A percentile compares a stretch with the other conserved stretches of the same genome.
Conservation (phyloP, 2,888 invertebrate species). For the Hecatera dysodea region DNA sequence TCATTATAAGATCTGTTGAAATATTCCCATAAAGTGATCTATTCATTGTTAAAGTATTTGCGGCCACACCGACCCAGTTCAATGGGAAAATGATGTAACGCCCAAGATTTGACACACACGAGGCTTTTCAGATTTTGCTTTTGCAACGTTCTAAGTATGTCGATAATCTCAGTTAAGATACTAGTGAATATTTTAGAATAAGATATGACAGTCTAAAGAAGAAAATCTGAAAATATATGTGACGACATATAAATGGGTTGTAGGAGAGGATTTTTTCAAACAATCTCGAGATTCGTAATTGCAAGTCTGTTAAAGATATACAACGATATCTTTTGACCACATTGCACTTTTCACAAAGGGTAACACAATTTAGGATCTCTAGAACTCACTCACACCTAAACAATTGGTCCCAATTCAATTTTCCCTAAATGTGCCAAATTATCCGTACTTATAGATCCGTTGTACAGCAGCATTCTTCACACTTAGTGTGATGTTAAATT, state of each 20-base stretch:
- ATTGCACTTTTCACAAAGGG: not conserved
- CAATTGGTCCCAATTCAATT: not conserved
- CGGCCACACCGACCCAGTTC: constrained; percentile 60
- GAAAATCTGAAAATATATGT: not conserved
- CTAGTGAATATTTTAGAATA: not conserved
- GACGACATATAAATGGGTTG: not conserved
- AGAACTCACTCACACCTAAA: no score
- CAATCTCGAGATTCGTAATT: not conserved
- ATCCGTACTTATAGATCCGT: not conserved
- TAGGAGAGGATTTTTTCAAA: not conserved
- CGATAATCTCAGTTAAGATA: not conserved
- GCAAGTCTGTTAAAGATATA: not conserved
- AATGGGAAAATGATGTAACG: constrained; percentile 64
- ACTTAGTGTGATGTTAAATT: not conserved
- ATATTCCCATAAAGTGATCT: constrained; percentile 46
- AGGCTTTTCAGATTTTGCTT: constrained; percentile 14
- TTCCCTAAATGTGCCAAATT: not conserved
- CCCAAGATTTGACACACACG: constrained; percentile 36
- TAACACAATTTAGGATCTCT: not conserved
- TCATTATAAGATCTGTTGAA: constrained; percentile 26
- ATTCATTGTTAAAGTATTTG: constrained; percentile 50
- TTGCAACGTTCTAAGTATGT: constrained; percentile 27
- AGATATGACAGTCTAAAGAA: not conserved
- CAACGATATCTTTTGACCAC: not conserved
- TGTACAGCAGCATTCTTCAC: not conserved